phyloP scores from a whole-genome alignment of 2,888 invertebrate genomes.

The Caenorhabditis imperialis region DNA sequence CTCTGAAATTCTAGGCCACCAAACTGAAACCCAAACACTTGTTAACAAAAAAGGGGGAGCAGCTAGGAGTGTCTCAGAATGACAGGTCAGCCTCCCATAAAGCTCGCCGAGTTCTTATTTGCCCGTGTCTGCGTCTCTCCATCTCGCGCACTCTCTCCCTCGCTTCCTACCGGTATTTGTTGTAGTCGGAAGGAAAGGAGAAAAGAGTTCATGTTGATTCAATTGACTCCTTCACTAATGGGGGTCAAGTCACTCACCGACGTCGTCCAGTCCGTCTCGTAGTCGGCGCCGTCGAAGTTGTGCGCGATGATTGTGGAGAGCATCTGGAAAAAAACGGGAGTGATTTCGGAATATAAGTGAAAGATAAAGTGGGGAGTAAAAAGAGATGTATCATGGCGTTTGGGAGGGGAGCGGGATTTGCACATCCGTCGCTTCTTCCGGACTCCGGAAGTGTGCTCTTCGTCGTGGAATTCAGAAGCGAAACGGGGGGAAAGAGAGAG shows the following conservation, averaged over 20 bases:
- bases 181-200: too few relatives aligned
- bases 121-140: background rate
- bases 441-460: conserved; percentile 36
- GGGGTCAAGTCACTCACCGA: too few relatives aligned
- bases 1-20: too few relatives aligned
- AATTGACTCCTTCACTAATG: conserved; percentile 45
- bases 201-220: conserved; percentile 49
- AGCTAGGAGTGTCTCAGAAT: too few relatives aligned
- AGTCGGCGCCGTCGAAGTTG: too few relatives aligned
- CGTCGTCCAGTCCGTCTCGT: too few relatives aligned
- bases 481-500: background rate
- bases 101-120: background rate
- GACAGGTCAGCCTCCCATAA: too few relatives aligned
- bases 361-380: background rate
- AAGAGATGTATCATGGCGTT: too few relatives aligned
- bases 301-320: background rate
- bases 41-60: too few relatives aligned
- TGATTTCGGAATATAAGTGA: conserved; percentile 5
- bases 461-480: conserved; percentile 2
- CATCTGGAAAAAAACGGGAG: background rate
- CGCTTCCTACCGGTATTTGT: conserved; percentile 32
- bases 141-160: conserved; percentile 6
- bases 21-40: too few relatives aligned
- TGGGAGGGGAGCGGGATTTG: too few relatives aligned
- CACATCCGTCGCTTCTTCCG: conserved; percentile 45